Percentiles rank a stretch among this genome's conserved stretches.
Conservation (phyloP, 2,113 vertebrate genomes). For the Caranx melampygus region DNA sequence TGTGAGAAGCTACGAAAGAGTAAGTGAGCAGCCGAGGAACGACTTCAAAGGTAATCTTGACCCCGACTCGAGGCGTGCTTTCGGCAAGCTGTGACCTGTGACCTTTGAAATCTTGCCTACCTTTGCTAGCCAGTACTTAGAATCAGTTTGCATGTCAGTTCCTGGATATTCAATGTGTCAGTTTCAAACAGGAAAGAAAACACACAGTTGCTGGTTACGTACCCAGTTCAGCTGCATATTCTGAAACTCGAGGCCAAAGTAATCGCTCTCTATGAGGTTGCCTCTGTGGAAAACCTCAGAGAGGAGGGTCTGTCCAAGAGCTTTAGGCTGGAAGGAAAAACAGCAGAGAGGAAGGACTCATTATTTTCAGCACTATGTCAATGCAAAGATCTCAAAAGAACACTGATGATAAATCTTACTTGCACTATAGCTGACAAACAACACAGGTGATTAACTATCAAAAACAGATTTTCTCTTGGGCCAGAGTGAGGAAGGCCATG, state of each 20-base stretch:
- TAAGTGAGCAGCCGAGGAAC: not conserved
- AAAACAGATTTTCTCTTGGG: not conserved
- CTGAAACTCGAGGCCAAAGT: slow-evolving; percentile 97
- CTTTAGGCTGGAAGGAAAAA: slow-evolving; percentile 84
- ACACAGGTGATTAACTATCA: not conserved
- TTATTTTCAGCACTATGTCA: slow-evolving; percentile 39
- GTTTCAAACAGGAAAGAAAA: slow-evolving; percentile 17
- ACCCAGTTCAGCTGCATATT: slow-evolving; percentile 93
- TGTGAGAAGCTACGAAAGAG: not conserved
- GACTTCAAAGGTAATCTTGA: not conserved
- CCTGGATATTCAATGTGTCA: not conserved
- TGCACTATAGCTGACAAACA: not conserved
- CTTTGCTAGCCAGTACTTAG: not conserved
- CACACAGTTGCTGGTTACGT: slow-evolving; percentile 68
- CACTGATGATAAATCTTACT: not conserved
- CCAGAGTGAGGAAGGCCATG: not conserved
- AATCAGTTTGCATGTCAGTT: not conserved
- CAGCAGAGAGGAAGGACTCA: slow-evolving; percentile 15
- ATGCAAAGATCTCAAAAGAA: slow-evolving; percentile 9
- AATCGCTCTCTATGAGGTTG: slow-evolving; percentile 95
- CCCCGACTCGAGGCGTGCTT: not conserved
- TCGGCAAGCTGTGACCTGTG: slow-evolving; percentile 22
- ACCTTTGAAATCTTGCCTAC: not conserved
- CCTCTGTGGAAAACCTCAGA: slow-evolving; percentile 88
- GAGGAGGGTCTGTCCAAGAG: slow-evolving; percentile 86